Conservation (phyloP, 1,140 invertebrate genomes). For the Aphaenogaster floridana region DNA sequence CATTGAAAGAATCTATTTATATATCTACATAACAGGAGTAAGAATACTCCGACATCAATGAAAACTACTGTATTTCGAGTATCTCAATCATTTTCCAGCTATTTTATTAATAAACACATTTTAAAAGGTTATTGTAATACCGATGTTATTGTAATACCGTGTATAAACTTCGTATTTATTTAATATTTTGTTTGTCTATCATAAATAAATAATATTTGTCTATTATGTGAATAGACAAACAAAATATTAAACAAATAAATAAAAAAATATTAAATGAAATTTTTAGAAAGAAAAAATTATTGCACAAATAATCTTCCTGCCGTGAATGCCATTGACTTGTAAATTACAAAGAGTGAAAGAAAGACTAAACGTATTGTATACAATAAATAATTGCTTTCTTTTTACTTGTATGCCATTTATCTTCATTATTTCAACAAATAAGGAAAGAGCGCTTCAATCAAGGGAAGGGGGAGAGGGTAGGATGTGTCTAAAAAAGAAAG, state of each 20-base stretch:
- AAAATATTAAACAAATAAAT: background rate
- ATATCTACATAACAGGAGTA: background rate
- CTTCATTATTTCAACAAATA: constrained; percentile 10
- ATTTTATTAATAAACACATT: constrained; percentile 14
- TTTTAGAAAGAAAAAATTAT: background rate
- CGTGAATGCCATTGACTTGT: background rate
- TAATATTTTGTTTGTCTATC: background rate
- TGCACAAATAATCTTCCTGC: background rate
- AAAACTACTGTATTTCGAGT: constrained; percentile 8
- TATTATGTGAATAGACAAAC: too few species aligned
- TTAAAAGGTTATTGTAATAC: background rate
- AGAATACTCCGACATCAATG: constrained; percentile 24
- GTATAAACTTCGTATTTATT: background rate
- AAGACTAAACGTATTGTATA: background rate
- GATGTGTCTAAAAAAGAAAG: background rate
- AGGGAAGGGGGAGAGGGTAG: too few species aligned
- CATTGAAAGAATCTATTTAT: constrained; percentile 39
- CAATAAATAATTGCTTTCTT: background rate
- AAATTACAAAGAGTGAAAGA: background rate
- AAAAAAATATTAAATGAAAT: background rate
- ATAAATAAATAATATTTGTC: background rate
- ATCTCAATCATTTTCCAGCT: constrained; percentile 1
- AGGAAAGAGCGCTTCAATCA: background rate
- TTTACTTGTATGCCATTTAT: background rate
- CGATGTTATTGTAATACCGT: background rate